Conservation (phyloP, 1,140 invertebrate species). For the Cydia splendana region DNA sequence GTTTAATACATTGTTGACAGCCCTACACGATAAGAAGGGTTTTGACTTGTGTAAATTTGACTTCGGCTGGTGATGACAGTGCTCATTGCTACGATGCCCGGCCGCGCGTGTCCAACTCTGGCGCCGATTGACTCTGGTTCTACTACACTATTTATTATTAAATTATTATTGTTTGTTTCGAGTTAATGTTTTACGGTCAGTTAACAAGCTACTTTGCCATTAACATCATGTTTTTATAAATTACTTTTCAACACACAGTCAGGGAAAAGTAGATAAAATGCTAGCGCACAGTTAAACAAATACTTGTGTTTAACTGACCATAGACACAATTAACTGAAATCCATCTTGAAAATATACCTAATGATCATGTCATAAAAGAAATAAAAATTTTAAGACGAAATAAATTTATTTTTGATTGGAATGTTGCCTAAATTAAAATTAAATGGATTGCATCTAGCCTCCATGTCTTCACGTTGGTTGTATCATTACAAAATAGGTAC, state of each 20-base stretch:
- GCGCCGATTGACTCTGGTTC: constrained; percentile 15
- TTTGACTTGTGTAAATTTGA: constrained; percentile 29
- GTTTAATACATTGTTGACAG: not conserved
- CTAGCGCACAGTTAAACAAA: no score
- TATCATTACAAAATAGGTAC: no score
- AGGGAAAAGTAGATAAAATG: not conserved
- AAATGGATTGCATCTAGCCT: no score
- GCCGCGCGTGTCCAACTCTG: constrained; percentile 21
- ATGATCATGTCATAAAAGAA: no score
- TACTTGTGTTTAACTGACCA: no score
- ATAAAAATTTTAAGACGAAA: no score
- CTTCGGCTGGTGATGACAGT: constrained; percentile 4
- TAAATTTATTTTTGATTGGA: no score
- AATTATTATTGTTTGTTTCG: not conserved
- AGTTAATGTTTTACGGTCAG: not conserved
- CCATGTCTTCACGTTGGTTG: no score
- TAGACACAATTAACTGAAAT: no score
- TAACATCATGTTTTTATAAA: constrained; percentile 1
- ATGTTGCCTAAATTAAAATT: no score
- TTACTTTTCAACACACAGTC: not conserved
- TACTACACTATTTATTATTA: not conserved
- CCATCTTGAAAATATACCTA: no score
- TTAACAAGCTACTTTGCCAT: not conserved
- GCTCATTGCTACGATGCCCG: constrained; percentile 11
- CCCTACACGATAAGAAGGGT: constrained; percentile 12